phyloP scores from a whole-genome alignment of 2,113 vertebrate genomes.

The Lagopus muta region DNA sequence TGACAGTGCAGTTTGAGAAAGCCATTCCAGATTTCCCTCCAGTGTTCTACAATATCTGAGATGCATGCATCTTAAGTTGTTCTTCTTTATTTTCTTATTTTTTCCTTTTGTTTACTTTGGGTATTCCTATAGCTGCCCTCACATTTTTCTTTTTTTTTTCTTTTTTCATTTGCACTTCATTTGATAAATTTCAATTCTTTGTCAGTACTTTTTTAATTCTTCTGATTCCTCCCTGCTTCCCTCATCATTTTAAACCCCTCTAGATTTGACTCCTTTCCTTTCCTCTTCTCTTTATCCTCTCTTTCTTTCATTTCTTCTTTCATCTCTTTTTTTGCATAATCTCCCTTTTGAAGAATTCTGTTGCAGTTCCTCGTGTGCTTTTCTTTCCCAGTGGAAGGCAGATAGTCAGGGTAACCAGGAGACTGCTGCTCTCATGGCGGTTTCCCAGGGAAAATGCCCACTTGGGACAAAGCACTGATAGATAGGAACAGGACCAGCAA shows the following conservation, averaged over 20 bases:
- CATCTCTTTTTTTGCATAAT: neutral
- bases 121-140: neutral
- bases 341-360: neutral
- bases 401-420: neutral
- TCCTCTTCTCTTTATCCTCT: neutral
- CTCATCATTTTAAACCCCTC: neutral
- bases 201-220: neutral
- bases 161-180: neutral
- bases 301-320: neutral
- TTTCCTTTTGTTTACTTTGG: neutral
- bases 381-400: neutral
- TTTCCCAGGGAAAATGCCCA: neutral
- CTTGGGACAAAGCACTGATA: neutral
- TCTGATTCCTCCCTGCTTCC: neutral
- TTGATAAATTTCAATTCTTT: neutral
- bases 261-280: neutral
- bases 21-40: neutral
- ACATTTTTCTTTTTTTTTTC: neutral
- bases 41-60: neutral
- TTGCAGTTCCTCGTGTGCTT: accelerated
- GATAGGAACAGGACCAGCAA: neutral
- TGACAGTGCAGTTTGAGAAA: neutral
- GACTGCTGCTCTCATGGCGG: neutral
- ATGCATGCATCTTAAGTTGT: neutral
- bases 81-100: neutral